These are phyloP conservation scores for Okamejei kenojei DNA, from an alignment of 2,797 vertebrate genomes.

Conservation along the genomic window DNA sequence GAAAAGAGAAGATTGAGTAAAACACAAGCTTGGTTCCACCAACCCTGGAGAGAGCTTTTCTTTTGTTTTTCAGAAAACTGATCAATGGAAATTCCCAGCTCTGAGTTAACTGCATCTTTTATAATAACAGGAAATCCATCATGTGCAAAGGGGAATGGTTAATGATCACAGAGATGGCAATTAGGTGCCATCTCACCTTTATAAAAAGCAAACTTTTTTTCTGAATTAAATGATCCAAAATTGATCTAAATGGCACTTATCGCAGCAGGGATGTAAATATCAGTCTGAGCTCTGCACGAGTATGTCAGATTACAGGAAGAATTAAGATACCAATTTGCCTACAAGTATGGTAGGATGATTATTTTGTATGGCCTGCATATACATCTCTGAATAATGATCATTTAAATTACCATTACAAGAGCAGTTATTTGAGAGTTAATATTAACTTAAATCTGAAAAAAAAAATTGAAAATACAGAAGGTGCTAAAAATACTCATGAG, in stretches of 20 bases:
- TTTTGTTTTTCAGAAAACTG: background rate
- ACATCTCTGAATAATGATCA: background rate
- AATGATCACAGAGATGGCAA: background rate
- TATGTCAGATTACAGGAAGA: background rate
- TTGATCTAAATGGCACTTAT: background rate
- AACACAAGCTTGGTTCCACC: background rate
- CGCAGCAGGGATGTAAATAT: background rate
- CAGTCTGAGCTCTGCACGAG: background rate
- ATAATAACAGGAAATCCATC: background rate
- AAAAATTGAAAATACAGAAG: background rate
- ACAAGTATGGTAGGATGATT: background rate
- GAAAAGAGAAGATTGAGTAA: background rate
- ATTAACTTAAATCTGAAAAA: background rate
- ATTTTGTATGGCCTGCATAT: background rate
- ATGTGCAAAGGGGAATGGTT: background rate
- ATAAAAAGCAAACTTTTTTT: background rate
- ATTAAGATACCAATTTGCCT: background rate
- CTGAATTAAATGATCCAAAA: constrained; percentile 18
- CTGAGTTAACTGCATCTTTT: background rate
- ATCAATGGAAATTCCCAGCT: constrained; percentile 9
- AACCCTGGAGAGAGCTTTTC: background rate
- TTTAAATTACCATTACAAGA: background rate
- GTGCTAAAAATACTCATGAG: too few species aligned
- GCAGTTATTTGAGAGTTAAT: background rate
- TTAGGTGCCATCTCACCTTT: background rate